phyloP scores from a whole-genome alignment of 2,113 vertebrate species.

The Danio rerio region DNA sequence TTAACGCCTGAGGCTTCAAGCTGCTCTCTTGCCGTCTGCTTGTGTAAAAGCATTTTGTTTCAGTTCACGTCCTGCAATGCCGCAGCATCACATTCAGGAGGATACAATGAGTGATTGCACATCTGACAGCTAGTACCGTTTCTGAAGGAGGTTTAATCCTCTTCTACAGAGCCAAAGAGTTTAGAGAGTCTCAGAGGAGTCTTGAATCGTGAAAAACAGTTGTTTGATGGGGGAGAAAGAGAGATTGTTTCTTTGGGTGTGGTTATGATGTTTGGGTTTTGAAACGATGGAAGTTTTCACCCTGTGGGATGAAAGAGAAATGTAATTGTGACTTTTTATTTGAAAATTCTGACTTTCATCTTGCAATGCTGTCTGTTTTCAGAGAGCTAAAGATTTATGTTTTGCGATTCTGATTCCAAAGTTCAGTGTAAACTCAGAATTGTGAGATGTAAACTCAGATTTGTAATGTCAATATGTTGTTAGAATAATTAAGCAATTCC shows the following conservation, averaged over 20 bases:
- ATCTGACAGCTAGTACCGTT: not conserved
- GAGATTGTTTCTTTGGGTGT: not conserved
- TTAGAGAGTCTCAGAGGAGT: not conserved
- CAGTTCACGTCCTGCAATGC: constrained; percentile 30
- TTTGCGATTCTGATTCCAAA: no score
- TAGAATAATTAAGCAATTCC: no score
- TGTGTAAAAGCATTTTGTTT: not conserved
- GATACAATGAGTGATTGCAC: not conserved
- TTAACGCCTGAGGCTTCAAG: not conserved
- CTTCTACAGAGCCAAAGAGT: not conserved
- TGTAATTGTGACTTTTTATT: no score
- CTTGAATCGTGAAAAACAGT: not conserved
- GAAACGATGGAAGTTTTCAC: no score
- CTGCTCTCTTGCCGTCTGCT: not conserved
- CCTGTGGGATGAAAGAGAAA: no score
- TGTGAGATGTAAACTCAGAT: no score
- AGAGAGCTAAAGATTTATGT: no score
- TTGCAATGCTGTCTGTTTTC: no score
- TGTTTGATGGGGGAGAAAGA: not conserved
- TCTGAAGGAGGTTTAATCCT: not conserved
- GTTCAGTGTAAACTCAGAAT: no score
- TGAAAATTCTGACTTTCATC: no score
- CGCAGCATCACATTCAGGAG: not conserved
- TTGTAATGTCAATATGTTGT: no score
- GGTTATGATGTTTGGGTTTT: not conserved